Conservation (phyloP, 2,797 vertebrate species). For the Ceyx erithaca region DNA sequence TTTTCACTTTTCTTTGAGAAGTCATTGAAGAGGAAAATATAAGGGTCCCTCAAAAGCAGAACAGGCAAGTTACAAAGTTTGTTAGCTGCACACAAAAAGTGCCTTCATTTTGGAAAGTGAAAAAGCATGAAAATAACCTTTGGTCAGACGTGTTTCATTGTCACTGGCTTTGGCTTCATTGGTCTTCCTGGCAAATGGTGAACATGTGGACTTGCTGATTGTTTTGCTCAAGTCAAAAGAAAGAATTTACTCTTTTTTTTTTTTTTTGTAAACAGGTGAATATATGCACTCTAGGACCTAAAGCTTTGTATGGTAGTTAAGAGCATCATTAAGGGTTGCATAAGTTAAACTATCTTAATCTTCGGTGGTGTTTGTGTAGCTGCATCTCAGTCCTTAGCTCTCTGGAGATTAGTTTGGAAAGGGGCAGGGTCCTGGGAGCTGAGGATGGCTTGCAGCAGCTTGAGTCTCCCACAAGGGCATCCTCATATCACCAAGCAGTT, state of each 20-base stretch:
- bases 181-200: not conserved
- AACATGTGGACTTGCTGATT: not conserved
- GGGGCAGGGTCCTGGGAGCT: not conserved
- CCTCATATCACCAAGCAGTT: not conserved
- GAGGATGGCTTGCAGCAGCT: not conserved
- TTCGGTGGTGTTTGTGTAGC: not conserved
- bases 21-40: not conserved
- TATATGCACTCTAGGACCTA: not conserved
- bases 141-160: not conserved
- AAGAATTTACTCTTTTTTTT: not conserved
- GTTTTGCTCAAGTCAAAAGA: not conserved
- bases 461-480: not conserved
- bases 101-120: not conserved
- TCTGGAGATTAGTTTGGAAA: not conserved
- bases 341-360: not conserved
- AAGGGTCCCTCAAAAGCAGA: not conserved
- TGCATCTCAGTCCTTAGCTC: not conserved
- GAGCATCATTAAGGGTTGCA: not conserved
- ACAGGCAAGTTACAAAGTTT: not conserved
- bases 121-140: not conserved
- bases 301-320: not conserved
- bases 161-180: not conserved
- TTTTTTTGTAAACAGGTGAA: not conserved
- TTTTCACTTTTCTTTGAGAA: not conserved
- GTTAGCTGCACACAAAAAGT: not conserved